These are phyloP conservation scores for Crax fasciolata DNA, from an alignment of 2,797 vertebrate genomes.

Conservation along the genomic window DNA sequence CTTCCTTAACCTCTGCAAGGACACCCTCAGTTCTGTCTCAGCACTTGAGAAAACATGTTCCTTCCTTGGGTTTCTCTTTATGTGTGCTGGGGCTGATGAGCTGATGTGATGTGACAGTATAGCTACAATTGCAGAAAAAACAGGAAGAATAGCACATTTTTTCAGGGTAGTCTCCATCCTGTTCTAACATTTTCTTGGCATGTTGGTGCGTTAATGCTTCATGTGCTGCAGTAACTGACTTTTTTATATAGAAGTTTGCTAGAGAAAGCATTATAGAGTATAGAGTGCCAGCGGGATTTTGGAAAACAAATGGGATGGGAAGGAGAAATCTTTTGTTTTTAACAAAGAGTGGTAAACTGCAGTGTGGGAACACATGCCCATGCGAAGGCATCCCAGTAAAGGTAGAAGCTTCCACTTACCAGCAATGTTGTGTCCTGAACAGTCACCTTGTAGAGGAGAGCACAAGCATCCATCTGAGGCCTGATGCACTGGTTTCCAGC, in stretches of 20 bases:
- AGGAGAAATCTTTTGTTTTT: not conserved
- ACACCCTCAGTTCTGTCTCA: not conserved
- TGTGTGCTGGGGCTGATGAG: accelerated
- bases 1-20: not conserved
- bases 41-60: not conserved
- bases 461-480: not conserved
- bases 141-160: not conserved
- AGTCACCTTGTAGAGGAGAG: not conserved
- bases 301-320: not conserved
- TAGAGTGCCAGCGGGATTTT: not conserved
- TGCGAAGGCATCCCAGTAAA: not conserved
- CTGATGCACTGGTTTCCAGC: not conserved
- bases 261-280: not conserved
- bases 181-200: not conserved
- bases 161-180: not conserved
- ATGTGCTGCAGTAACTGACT: not conserved
- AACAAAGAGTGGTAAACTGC: not conserved
- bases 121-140: not conserved
- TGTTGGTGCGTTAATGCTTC: not conserved
- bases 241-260: not conserved
- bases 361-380: not conserved
- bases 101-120: not conserved
- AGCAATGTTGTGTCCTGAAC: not conserved
- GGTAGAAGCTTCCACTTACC: not conserved
- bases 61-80: not conserved